Base-by-base conservation (phyloP, 2,888 invertebrate species). In the Chaitophorus viminalis region DNA sequence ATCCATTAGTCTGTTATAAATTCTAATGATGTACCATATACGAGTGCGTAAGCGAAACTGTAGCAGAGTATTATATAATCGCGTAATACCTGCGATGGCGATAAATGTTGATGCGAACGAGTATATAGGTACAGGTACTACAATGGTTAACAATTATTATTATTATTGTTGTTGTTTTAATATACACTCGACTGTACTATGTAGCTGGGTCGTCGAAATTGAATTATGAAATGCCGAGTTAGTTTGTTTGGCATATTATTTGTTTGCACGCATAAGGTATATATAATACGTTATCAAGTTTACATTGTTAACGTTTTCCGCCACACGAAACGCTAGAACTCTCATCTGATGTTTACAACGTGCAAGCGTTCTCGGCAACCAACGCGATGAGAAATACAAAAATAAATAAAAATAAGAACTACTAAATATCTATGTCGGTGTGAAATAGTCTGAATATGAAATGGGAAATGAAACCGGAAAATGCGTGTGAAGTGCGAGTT, bases 1-100 rank as follows among this genome's bases (percentile, higher is more conserved):
- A 74, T 74, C 74, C 74, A 82, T 82, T 82, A 82, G 54, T 74
- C 52, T 33, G 52, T 33, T 72, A 72, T 18, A 8, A 72, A 82
- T 52, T 82, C 9, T 33, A 82, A 81, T 70, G 31, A 33, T 82
- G 18, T 65, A 78, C 33, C 11, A 79, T 79, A 39, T 29, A 14
- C 29, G 36, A 36, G 36, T 29, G 18, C 18, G 3, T 79, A 39
- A 79, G 4, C 36, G 9, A 25, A 14, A 65, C 65, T 46, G 14
- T 36, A 65, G n/a, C 36, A 36, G 3, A 79, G 60, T 79, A 79
- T 17, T 39, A 65, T 65, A n/a, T 14, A n/a, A 21, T 17, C 25
- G 9, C 36, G n/a, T n/a, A 79, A 65, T n/a, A 25, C n/a, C 29
- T 29, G 33, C 33, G 39, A 78, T 78, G 36, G 17, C 36, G 60